Evolutionary conservation across 2,113 vertebrate genomes (phyloP), one percentile per base, ranked within the genome.

Genomic region (Notechis scutatus): DNA sequence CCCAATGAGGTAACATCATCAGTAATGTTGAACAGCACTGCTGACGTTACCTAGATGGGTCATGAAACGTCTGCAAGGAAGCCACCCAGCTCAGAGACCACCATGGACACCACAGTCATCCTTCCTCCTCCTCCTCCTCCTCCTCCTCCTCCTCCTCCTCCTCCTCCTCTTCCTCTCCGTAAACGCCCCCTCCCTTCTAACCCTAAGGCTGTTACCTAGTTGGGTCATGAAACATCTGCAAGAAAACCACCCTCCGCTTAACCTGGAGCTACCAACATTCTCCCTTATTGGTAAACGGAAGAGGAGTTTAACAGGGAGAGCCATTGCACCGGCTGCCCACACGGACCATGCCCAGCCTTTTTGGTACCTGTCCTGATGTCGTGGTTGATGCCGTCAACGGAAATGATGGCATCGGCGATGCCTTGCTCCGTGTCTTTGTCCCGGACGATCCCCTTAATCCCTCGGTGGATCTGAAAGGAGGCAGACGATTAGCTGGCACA

Each of bases 301-400:
- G 34, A 0, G 8, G n/a, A 1, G 24, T 12, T 50, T 57, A 0
- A n/a, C 34, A 2, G 14, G 15, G 47, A 50, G 39, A 18, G 4
- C 5, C 12, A 3, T 50, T 5, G 24, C 85, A 24, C 14, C 1
- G 10, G 42, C 45, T 24, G 42, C 69, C 5, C 14, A 18, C n/a
- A 3, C 6, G 15, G n/a, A 2, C 69, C n/a, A 0, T 0, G 15
- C 14, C 14, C 5, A 2, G 8, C 0, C 47, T 9, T 21, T 23
- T 3, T 34, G 0, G 1, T 92, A 99, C 98, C 99, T 18, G 99
- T 98, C 93, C 99, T 97, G 14, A 99, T 94, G 56, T 99, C 98
- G 0, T 99, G 99, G 95, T 98, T 98, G 89, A 99, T 98, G 89
- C 98, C 98, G 0, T 99, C 98, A 94, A 99, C 98, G 0, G 98